Evolutionary conservation across 1,140 invertebrate genomes (phyloP), one percentile per base, ranked within the genome.

Genomic region (Acyrthosiphon pisum): DNA sequence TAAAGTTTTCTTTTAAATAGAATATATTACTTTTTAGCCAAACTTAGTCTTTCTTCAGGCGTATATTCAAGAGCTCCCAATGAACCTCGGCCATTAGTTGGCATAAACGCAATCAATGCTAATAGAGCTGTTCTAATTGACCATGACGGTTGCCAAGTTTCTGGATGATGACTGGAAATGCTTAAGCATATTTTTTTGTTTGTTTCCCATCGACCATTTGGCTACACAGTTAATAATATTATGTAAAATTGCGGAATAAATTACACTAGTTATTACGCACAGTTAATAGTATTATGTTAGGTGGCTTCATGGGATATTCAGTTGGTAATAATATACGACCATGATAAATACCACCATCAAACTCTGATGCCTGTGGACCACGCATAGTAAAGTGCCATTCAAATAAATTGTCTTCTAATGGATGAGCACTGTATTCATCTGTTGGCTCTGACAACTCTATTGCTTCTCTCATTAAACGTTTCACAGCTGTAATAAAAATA

Each of bases 241-340:
- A 50, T 41, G n/a, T 20, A 68, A 14, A 56, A 68, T 22, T 46
- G 35, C 11, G 11, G 9, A 30, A 30, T 50, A 37, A 44, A 93
- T n/a, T 35, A 93, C 1, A 88, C 20, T 35, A 88, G 0, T 48
- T 56, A 18, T 7, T 81, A 95, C 95, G 96, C 96, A 98, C 98
- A 37, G 99, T 99, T 37, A 99, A 95, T 93, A 99, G 95, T 94
- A 99, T 98, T 94, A 99, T 98, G 95, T 98, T 98, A 11, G 99
- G 99, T 93, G 99, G 99, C 96, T 99, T 99, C 98, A 99, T 99
- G 8, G 99, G 99, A 95, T 99, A 99, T 94, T 99, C 98, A 48
- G 98, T 96, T 46, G 97, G 97, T 92, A 99, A 96, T 91, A 99
- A 95, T 95, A 99, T 99, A 94, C 98, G 96, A 46, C 98, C 98